A percentile compares a stretch with the other conserved stretches of the same genome.
phyloP scores from a whole-genome alignment of 2,113 vertebrate genomes.

The Gnathonemus longibarbis region DNA sequence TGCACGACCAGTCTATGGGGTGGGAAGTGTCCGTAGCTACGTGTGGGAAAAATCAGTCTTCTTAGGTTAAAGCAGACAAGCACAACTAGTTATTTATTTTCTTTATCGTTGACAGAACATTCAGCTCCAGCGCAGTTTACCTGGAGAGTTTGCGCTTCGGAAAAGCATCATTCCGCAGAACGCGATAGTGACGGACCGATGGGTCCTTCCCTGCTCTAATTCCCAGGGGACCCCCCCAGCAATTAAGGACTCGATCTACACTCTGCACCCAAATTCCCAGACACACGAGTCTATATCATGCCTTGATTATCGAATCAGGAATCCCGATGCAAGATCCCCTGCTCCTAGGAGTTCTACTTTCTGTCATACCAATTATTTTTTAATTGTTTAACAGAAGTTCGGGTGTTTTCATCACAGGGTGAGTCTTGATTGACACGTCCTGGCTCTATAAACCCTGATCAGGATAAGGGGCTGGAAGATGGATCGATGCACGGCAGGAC shows the following conservation, averaged over 20 bases:
- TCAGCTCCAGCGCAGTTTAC: not conserved
- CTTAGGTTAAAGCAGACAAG: not conserved
- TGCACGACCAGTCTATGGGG: not conserved
- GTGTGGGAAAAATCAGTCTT: not conserved
- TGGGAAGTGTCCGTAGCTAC: not conserved
- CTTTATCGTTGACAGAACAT: not conserved
- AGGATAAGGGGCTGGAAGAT: not conserved
- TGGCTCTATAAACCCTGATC: not conserved
- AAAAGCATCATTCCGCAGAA: not conserved
- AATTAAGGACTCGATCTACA: not conserved
- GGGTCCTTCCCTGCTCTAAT: not conserved
- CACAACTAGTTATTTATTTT: not conserved
- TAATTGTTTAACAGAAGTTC: not conserved
- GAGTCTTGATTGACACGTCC: not conserved
- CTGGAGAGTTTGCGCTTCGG: not conserved
- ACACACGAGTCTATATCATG: not conserved
- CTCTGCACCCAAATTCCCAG: not conserved
- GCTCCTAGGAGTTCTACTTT: not conserved
- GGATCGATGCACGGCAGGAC: not conserved
- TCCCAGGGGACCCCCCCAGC: not conserved
- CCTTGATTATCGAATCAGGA: not conserved
- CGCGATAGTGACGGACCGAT: not conserved
- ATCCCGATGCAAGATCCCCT: not conserved
- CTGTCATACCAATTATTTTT: not conserved
- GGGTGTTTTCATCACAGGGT: not conserved